Percentiles rank a stretch among this genome's conserved stretches.
Evolutionary conservation across 1,140 invertebrate species (phyloP).

Genomic region (Conus betulinus): DNA sequence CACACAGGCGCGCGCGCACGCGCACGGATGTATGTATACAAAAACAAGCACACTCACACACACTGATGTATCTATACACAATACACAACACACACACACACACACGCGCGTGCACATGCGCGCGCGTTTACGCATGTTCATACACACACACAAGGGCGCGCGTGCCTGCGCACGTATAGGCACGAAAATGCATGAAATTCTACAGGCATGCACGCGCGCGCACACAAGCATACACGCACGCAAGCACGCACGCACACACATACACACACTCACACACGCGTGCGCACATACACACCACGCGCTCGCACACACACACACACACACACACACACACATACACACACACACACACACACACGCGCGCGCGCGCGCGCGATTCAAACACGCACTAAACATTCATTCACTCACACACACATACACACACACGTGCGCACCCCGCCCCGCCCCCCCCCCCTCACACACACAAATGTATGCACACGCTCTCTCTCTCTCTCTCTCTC

Average conservation of each 20-base stretch:
- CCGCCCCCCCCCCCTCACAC: too few relatives aligned
- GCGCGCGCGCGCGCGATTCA: not conserved
- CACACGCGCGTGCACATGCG: not conserved
- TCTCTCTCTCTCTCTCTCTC: too few relatives aligned
- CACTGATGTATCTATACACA: not conserved
- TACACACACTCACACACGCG: conserved; percentile 1
- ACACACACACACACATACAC: not conserved
- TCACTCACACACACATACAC: conserved; percentile 14
- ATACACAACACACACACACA: not conserved
- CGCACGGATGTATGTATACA: not conserved
- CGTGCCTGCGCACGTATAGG: not conserved
- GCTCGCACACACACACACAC: not conserved
- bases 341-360: not conserved
- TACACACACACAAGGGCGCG: not conserved
- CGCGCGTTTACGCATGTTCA: not conserved
- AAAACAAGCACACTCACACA: not conserved
- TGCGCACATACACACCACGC: not conserved
- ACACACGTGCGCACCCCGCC: not conserved
- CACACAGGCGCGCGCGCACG: too few relatives aligned
- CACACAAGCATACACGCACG: not conserved
- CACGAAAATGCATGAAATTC: not conserved
- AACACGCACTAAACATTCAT: too few relatives aligned
- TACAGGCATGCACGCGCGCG: not conserved
- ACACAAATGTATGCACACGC: too few relatives aligned
- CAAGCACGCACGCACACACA: conserved; percentile 1